Evolutionary conservation across 2,113 vertebrate genomes (phyloP), one percentile per base, ranked within the genome.

Genomic region (Stegastes partitus): DNA sequence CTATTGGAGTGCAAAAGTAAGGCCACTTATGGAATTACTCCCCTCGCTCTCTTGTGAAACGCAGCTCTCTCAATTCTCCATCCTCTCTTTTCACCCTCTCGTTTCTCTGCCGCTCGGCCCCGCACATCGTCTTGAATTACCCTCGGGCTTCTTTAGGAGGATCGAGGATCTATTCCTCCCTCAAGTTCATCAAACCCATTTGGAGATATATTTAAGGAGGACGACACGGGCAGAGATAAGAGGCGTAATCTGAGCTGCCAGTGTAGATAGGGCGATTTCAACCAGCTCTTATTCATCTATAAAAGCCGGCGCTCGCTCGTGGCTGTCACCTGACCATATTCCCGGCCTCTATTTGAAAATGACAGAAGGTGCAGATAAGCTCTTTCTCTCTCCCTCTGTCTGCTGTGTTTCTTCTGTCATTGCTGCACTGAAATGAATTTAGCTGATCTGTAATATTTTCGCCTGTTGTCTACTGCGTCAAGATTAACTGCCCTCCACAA

Each of bases 1-100:
- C 90, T 90, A 31, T 72, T 86, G 67, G 68, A 86, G 82, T 84
- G 82, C 71, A 85, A 90, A 89, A 89, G 90, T 92, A 79, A 89
- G 77, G 4, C 6, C 8, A 14, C 21, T 25, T 12, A 28, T 11
- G 3, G 34, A 56, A 71, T 62, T 54, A 54, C 28, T 66, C 19
- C 51, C 19, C 64, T 85, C 53, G 12, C 18, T 57, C 53, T 61
- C n/a, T 11, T 47, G 21, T 62, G 26, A 57, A 68, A 80, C 3
- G 22, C 57, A 9, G 8, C 50, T 39, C 55, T 49, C 42, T 78
- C 59, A 25, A 15, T 56, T 28, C 47, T 68, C 55, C 6, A 2
- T 55, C 42, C 25, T 69, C 18, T 42, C n/a, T 44, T 15, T 39
- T 55, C 34, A 26, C 72, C 45, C 54, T 44, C 0, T 3, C 68